Percentiles rank a stretch among this genome's conserved stretches.
These are phyloP conservation scores for Lucinisca nassula DNA, from an alignment of 2,888 invertebrate genomes.

Conservation along the genomic window DNA sequence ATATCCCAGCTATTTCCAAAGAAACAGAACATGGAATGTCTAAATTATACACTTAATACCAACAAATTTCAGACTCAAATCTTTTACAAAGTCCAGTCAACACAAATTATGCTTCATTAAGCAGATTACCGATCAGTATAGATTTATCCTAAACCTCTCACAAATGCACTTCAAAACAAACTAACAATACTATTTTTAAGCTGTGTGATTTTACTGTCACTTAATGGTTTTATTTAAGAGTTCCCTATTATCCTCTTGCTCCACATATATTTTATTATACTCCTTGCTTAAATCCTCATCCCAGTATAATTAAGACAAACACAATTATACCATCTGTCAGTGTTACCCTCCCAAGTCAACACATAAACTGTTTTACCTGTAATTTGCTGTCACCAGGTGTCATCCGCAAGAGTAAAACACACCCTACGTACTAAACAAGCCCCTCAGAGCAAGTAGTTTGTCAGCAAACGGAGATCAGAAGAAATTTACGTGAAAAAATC, in stretches of 20 bases:
- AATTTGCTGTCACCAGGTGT: not conserved
- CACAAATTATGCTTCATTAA: not conserved
- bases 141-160: not conserved
- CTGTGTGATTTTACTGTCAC: not conserved
- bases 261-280: not conserved
- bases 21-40: not conserved
- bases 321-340: not conserved
- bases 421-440: not conserved
- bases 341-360: not conserved
- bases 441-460: conserved; percentile 1
- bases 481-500: not conserved
- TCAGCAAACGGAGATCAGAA: conserved; percentile 1
- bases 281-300: not conserved
- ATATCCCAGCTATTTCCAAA: not conserved
- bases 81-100: not conserved
- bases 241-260: no score
- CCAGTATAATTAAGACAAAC: not conserved
- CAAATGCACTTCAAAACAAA: not conserved
- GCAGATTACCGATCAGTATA: not conserved
- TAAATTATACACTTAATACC: not conserved
- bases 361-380: not conserved
- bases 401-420: not conserved
- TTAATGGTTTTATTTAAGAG: no score
- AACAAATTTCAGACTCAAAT: not conserved
- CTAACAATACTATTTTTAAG: conserved; percentile 9